These are phyloP conservation scores for Sarcophaga peregrina DNA, from an alignment of 1,140 invertebrate genomes.

Conservation along the genomic window DNA sequence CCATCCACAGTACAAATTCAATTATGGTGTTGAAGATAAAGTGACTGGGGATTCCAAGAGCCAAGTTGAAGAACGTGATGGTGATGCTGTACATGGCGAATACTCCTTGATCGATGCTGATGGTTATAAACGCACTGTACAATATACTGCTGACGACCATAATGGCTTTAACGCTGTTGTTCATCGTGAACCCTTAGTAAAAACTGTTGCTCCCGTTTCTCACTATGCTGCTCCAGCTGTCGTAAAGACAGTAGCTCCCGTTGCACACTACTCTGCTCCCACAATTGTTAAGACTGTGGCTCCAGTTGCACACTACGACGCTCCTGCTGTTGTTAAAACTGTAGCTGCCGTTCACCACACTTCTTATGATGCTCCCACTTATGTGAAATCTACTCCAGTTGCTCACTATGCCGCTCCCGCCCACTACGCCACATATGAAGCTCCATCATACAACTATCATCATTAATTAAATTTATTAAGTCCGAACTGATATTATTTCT, in stretches of 20 bases:
- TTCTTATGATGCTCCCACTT: slow-evolving; percentile 51
- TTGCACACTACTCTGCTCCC: slow-evolving; percentile 47
- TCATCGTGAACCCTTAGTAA: slow-evolving; percentile 58
- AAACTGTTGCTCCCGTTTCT: slow-evolving; percentile 33
- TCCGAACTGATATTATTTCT: neutral
- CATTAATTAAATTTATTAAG: slow-evolving; percentile 13
- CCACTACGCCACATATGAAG: slow-evolving; percentile 43
- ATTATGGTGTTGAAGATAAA: slow-evolving; percentile 76
- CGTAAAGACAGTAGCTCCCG: slow-evolving; percentile 47
- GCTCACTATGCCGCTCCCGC: slow-evolving; percentile 54
- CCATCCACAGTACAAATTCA: slow-evolving; percentile 76
- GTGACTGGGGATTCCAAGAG: slow-evolving; percentile 67
- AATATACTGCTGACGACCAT: slow-evolving; percentile 64
- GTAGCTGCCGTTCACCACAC: slow-evolving; percentile 49
- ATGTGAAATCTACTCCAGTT: slow-evolving; percentile 45
- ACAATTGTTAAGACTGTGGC: slow-evolving; percentile 33
- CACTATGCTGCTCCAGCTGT: slow-evolving; percentile 29
- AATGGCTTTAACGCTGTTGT: slow-evolving; percentile 68
- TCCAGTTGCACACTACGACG: slow-evolving; percentile 52
- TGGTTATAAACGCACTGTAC: slow-evolving; percentile 35
- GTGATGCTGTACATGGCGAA: slow-evolving; percentile 20
- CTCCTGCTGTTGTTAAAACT: slow-evolving; percentile 50
- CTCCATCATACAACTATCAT: slow-evolving; percentile 17
- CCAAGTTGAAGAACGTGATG: slow-evolving; percentile 63
- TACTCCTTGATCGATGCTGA: slow-evolving; percentile 31